These are phyloP conservation scores for Phrynocephalus forsythii DNA, from an alignment of 2,797 vertebrate genomes.

Conservation along the genomic window DNA sequence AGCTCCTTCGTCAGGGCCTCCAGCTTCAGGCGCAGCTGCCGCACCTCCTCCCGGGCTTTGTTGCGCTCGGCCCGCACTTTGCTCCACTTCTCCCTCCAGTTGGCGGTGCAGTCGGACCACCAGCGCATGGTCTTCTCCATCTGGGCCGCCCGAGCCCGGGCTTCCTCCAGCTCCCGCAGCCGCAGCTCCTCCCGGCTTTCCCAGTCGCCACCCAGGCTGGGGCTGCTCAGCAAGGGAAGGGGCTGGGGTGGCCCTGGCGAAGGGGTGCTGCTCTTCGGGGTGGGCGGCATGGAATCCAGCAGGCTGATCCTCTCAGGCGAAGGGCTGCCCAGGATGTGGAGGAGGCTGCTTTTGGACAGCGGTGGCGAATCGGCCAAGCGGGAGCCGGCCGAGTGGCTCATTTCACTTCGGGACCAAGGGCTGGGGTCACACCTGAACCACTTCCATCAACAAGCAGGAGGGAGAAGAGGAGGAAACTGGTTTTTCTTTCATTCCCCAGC, in stretches of 20 bases:
- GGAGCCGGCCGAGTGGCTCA: conserved; percentile 91
- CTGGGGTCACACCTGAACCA: background rate
- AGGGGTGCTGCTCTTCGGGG: conserved; percentile 87
- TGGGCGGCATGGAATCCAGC: conserved; percentile 85
- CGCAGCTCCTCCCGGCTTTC: conserved; percentile 95
- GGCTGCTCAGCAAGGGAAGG: conserved; percentile 75
- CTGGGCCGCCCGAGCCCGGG: conserved; percentile 90
- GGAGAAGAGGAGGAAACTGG: background rate
- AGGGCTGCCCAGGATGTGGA: conserved; percentile 85
- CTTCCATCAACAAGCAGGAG: background rate
- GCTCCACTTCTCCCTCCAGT: conserved; percentile 99
- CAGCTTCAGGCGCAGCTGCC: conserved; percentile 84
- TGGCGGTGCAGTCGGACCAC: conserved; percentile 98
- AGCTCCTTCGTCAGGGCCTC: conserved; percentile 91
- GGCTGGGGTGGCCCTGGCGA: conserved; percentile 86
- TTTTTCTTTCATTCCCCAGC: fast-evolving
- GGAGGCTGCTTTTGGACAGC: conserved; percentile 79
- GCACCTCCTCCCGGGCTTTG: conserved; percentile 90
- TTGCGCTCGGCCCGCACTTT: conserved; percentile 95
- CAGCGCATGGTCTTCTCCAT: conserved; percentile 99
- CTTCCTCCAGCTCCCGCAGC: conserved; percentile 94
- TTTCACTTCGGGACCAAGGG: conserved; percentile 63
- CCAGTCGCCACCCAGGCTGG: conserved; percentile 87
- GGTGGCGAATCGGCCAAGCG: conserved; percentile 87
- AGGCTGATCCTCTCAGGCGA: conserved; percentile 85